Evolutionary conservation across 2,888 invertebrate species (phyloP).

Genomic region (Perdita meconis): DNA sequence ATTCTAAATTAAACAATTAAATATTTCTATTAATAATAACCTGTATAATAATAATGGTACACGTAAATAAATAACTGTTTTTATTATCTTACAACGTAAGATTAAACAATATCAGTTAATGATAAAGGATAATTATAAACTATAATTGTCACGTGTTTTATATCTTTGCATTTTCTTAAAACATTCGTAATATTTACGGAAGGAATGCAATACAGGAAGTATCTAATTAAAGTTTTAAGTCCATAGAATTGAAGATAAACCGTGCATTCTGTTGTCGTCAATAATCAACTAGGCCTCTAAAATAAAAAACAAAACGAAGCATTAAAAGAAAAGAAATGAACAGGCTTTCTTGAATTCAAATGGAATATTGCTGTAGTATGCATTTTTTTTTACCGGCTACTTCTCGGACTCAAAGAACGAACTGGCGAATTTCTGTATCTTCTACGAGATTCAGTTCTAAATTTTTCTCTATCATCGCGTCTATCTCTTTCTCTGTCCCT

Average conservation of each 20-base stretch:
- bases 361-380: slow-evolving; percentile 9
- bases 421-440: slow-evolving; percentile 79
- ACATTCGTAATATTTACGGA: slow-evolving; percentile 46
- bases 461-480: slow-evolving; percentile 80
- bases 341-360: slow-evolving; percentile 12
- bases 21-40: neutral
- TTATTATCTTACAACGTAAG: slow-evolving; percentile 40
- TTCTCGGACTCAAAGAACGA: slow-evolving; percentile 80
- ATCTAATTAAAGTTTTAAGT: slow-evolving; percentile 52
- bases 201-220: slow-evolving; percentile 69
- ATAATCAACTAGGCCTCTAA: slow-evolving; percentile 82
- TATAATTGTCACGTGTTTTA: slow-evolving; percentile 18
- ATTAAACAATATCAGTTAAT: slow-evolving; percentile 46
- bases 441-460: slow-evolving; percentile 77
- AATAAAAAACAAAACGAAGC: slow-evolving; percentile 58
- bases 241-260: slow-evolving; percentile 61
- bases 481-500: slow-evolving; percentile 75
- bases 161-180: slow-evolving; percentile 29
- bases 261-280: slow-evolving; percentile 63
- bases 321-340: slow-evolving; percentile 16
- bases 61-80: slow-evolving; percentile 47
- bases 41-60: slow-evolving; percentile 30
- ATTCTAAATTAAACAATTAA: neutral
- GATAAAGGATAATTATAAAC: slow-evolving; percentile 37
- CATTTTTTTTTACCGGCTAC: slow-evolving; percentile 74